These are phyloP conservation scores for Murina feae DNA, from an alignment of 2,113 vertebrate genomes.

Conservation along the genomic window DNA sequence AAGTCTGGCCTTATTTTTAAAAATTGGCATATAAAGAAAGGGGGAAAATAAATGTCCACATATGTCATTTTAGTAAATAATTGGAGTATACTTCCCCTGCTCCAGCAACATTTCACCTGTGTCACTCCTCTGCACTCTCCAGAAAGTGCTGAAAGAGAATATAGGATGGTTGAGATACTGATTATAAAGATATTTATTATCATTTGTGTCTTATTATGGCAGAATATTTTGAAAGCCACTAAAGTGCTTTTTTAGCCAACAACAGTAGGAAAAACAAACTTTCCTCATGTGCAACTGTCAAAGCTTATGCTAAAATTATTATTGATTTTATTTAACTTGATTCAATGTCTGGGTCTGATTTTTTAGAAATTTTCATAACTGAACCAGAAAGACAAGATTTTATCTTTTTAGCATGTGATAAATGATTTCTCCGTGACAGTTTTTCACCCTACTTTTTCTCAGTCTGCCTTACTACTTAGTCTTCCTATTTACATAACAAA, in stretches of 20 bases:
- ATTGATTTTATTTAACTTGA: conserved; percentile 55
- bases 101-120: neutral
- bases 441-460: conserved; percentile 8
- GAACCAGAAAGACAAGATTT: conserved; percentile 29
- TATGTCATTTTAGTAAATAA: neutral
- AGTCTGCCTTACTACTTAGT: neutral
- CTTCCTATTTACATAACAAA: neutral
- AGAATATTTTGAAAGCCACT: conserved; percentile 56
- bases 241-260: conserved; percentile 24
- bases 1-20: neutral
- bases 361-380: conserved; percentile 34
- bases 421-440: neutral
- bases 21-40: neutral
- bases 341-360: conserved; percentile 37
- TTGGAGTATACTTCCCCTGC: neutral
- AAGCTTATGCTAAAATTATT: conserved; percentile 65
- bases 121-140: neutral
- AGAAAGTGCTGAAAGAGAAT: neutral
- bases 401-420: neutral
- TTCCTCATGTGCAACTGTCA: conserved; percentile 63
- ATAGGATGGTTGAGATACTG: neutral
- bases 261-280: conserved; percentile 67
- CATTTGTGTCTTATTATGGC: conserved; percentile 47
- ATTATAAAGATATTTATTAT: conserved; percentile 46
- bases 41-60: neutral